Percentiles rank a stretch among this genome's conserved stretches.
Conservation (phyloP, 35 echinoderm and acorn worm species). For the Acanthaster planci region DNA sequence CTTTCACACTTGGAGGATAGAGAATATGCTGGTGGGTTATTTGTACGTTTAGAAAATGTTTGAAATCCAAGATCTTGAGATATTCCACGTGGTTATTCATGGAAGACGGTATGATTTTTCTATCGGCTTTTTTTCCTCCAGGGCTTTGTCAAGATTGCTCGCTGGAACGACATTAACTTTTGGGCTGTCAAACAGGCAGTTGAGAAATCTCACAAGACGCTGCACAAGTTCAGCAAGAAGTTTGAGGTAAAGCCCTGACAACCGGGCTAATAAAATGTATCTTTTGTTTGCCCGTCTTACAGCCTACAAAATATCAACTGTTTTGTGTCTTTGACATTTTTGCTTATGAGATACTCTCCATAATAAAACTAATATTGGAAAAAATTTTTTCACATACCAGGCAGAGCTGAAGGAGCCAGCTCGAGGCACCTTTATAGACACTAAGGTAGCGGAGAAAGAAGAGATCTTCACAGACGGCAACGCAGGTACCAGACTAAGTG, state of each 20-base stretch:
- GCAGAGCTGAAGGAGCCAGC: conserved; percentile 7
- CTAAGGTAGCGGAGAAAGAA: conserved; percentile 2
- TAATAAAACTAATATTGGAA: too few species aligned
- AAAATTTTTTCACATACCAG: not conserved
- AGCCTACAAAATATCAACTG: too few species aligned
- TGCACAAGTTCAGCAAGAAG: conserved; percentile 95
- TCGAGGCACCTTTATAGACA: not conserved
- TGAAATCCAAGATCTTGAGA: not conserved
- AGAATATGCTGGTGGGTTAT: too few species aligned
- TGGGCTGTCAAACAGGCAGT: conserved; percentile 97
- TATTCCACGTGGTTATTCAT: not conserved
- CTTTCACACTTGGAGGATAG: too few species aligned
- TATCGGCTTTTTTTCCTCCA: not conserved
- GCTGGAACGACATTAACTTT: conserved; percentile 98
- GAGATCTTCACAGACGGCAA: not conserved
- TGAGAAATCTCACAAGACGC: conserved; percentile 80
- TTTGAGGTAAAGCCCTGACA: conserved; percentile 60
- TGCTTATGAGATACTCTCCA: too few species aligned
- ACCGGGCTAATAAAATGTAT: too few species aligned
- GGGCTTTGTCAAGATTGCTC: conserved; percentile 93
- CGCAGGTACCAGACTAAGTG: not conserved
- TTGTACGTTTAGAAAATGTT: too few species aligned
- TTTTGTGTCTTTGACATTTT: too few species aligned
- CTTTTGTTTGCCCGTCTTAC: too few species aligned
- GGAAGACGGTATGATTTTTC: not conserved